These are phyloP conservation scores for Enteromius viviparus DNA, from an alignment of 2,797 vertebrate species.

Conservation along the genomic window DNA sequence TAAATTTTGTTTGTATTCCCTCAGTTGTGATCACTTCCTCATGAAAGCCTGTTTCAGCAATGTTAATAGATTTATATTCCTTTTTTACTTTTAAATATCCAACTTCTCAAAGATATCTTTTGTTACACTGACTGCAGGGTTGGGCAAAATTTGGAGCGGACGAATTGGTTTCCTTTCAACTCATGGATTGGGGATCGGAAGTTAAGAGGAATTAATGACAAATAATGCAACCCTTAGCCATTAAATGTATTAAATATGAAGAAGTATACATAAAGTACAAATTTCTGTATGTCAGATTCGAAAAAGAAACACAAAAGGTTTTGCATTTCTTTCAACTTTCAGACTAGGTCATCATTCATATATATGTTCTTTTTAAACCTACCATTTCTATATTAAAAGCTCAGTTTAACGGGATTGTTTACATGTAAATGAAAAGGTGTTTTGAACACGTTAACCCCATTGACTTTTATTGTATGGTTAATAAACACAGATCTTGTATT, in stretches of 20 bases:
- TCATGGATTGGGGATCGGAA: neutral
- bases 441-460: neutral
- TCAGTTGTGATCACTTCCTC: slow-evolving; percentile 35
- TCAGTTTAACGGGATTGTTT: neutral
- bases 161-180: neutral
- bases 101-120: slow-evolving; percentile 38
- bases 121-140: slow-evolving; percentile 6
- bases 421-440: neutral
- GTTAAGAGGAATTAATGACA: neutral
- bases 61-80: slow-evolving; percentile 54
- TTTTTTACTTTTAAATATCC: slow-evolving; percentile 21
- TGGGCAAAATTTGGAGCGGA: neutral
- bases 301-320: neutral
- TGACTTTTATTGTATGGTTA: neutral
- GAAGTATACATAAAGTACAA: neutral
- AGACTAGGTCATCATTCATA: neutral
- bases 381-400: neutral
- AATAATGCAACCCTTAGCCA: neutral
- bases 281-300: neutral
- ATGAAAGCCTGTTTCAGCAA: slow-evolving; percentile 48
- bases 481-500: neutral
- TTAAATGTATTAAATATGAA: neutral
- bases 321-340: neutral
- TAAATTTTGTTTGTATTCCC: slow-evolving; percentile 33
- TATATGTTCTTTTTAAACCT: neutral